These are phyloP conservation scores for Pseudorhombus dupliciocellatus DNA, from an alignment of 2,113 vertebrate species.

Conservation along the genomic window DNA sequence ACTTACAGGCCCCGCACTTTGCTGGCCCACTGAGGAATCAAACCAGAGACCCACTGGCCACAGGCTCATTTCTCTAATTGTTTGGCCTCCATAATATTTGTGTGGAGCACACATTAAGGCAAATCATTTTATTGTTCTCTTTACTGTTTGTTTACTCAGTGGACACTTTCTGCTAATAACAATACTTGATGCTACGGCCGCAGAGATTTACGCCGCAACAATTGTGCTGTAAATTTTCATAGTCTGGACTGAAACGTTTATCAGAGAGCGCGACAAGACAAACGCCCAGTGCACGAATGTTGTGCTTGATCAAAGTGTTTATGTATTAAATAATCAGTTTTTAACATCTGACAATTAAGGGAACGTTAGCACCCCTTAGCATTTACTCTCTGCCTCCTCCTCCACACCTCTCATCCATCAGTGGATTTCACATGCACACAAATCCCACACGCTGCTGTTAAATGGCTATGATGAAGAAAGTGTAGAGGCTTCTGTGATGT, in stretches of 20 bases:
- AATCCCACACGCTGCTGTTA: not conserved
- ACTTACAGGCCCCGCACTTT: slow-evolving; percentile 44
- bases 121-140: slow-evolving; percentile 51
- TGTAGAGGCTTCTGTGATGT: slow-evolving; percentile 17
- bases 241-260: slow-evolving; percentile 12
- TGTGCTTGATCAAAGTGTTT: not conserved
- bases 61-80: slow-evolving; percentile 65
- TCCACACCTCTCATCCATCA: slow-evolving; percentile 12
- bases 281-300: not conserved
- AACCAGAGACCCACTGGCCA: slow-evolving; percentile 58
- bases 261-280: slow-evolving; percentile 22
- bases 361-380: not conserved
- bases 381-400: slow-evolving; percentile 5
- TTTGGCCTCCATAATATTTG: slow-evolving; percentile 53
- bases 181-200: slow-evolving; percentile 7
- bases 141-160: slow-evolving; percentile 59
- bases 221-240: slow-evolving; percentile 31
- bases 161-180: slow-evolving; percentile 48
- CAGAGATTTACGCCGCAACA: slow-evolving; percentile 37
- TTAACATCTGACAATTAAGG: not conserved
- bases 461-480: slow-evolving; percentile 11
- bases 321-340: slow-evolving; percentile 1
- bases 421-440: slow-evolving; percentile 7
- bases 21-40: slow-evolving; percentile 49
- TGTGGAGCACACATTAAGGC: slow-evolving; percentile 46